Percentiles rank a stretch among this genome's conserved stretches.
phyloP scores from a whole-genome alignment of 1,140 invertebrate genomes.

The Achroia grisella region DNA sequence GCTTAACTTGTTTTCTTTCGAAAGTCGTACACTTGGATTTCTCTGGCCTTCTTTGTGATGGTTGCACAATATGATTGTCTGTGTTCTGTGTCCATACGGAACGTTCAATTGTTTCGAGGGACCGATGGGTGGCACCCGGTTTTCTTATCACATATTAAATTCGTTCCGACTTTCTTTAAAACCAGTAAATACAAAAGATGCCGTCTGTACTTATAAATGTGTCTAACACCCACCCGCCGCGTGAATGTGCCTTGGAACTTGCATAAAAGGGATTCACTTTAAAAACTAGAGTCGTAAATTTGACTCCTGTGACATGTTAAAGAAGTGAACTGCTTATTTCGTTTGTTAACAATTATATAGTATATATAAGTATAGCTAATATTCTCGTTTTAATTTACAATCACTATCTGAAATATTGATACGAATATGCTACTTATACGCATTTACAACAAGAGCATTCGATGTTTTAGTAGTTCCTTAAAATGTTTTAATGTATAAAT shows the following conservation, averaged over 20 bases:
- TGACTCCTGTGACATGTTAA: background rate
- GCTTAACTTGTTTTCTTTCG: constrained; percentile 24
- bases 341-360: no score
- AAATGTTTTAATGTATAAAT: no score
- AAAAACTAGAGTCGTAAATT: constrained; percentile 6
- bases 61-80: constrained; percentile 52
- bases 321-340: no score
- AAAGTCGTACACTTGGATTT: constrained; percentile 41
- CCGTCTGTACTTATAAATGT: constrained; percentile 26
- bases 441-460: no score
- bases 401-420: no score
- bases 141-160: constrained; percentile 60
- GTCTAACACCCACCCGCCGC: constrained; percentile 40
- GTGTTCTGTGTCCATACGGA: constrained; percentile 28
- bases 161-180: constrained; percentile 63
- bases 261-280: no score
- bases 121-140: constrained; percentile 52
- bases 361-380: no score
- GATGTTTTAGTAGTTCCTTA: no score
- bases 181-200: constrained; percentile 1
- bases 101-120: constrained; percentile 55
- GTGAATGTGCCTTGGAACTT: constrained; percentile 9
- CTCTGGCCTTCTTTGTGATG: constrained; percentile 53
- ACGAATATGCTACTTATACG: no score
- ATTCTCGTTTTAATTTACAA: no score